These are phyloP conservation scores for Rhizomys pruinosus DNA, from an alignment of 2,113 vertebrate species.

Conservation along the genomic window DNA sequence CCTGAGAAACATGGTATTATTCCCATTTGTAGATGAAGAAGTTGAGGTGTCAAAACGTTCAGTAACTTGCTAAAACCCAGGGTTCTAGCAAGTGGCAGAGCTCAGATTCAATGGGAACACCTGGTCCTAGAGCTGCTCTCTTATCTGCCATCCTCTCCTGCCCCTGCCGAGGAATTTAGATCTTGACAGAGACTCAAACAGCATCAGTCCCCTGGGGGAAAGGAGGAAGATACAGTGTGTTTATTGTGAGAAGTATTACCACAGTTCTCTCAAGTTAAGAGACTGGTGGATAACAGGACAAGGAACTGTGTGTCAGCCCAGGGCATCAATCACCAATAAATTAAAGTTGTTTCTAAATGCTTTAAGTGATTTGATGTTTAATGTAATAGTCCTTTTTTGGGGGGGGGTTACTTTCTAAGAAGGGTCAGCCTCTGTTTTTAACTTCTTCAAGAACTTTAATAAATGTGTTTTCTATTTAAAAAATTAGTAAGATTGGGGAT, in stretches of 20 bases:
- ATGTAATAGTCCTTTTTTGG: not conserved
- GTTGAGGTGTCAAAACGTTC: not conserved
- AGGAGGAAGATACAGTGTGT: not conserved
- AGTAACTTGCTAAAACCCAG: not conserved
- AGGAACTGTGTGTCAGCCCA: not conserved
- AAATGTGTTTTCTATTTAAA: not conserved
- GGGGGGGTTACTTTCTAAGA: not conserved
- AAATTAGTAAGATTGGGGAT: not conserved
- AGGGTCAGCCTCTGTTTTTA: not conserved
- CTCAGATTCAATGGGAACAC: not conserved
- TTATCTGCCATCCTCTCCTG: not conserved
- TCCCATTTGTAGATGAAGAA: constrained; percentile 17
- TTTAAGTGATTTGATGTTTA: not conserved
- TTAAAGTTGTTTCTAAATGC: not conserved
- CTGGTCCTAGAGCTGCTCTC: not conserved
- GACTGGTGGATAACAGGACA: constrained; percentile 25
- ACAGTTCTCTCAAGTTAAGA: not conserved
- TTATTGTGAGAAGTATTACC: not conserved
- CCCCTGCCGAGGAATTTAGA: constrained; percentile 26
- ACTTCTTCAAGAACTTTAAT: constrained; percentile 46
- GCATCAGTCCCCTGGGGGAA: not conserved
- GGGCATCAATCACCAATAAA: not conserved
- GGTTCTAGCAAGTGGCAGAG: not conserved
- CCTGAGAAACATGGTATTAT: not conserved
- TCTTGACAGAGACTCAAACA: not conserved